Evolutionary conservation across 2,797 vertebrate species (phyloP), one percentile per base, ranked within the genome.

Genomic region (Ibycter americanus): DNA sequence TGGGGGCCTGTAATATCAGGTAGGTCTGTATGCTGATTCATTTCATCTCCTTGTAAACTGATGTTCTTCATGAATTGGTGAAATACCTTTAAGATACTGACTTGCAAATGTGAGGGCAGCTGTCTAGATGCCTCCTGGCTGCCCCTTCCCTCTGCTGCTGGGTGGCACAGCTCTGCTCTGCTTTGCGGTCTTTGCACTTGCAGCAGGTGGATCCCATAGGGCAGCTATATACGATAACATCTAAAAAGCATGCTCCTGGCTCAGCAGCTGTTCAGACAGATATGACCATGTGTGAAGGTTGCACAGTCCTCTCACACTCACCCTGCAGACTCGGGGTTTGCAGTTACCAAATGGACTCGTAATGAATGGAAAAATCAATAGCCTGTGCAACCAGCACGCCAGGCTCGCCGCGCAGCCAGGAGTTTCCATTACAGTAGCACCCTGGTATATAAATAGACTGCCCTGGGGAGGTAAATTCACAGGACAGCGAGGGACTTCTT

Each of bases 141-240:
- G 36, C 25, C 46, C 54, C 18, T 67, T 52, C 29, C 67, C 27
- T 3, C 26, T 12, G 46, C 61, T 44, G 32, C 19, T 11, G 61
- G 46, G 63, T 6, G 31, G 15, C 68, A 58, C 27, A 10, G 54
- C 46, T 16, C 46, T 4, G 46, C 40, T 46, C 54, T 14, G 15
- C 77, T 23, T 12, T 13, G 18, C 8, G 40, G 0, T 19, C 17
- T 15, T 11, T 36, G 74, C 36, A 8, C 55, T 3, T 0, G 46
- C 6, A 18, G 23, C 46, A 26, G 40, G 13, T 0, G 1, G 27
- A 0, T 34, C 27, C 4, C 21, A 0, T 1, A 1, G 12, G 29
- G 44, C 62, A 59, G 44, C 67, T 9, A 2, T 0, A 3, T 0
- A 3, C 4, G 5, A 7, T 1, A 15, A 23, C 4, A 21, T 5